A percentile compares a stretch with the other conserved stretches of the same genome.
These are phyloP conservation scores for Riparia riparia DNA, from an alignment of 2,113 vertebrate genomes.

Conservation along the genomic window DNA sequence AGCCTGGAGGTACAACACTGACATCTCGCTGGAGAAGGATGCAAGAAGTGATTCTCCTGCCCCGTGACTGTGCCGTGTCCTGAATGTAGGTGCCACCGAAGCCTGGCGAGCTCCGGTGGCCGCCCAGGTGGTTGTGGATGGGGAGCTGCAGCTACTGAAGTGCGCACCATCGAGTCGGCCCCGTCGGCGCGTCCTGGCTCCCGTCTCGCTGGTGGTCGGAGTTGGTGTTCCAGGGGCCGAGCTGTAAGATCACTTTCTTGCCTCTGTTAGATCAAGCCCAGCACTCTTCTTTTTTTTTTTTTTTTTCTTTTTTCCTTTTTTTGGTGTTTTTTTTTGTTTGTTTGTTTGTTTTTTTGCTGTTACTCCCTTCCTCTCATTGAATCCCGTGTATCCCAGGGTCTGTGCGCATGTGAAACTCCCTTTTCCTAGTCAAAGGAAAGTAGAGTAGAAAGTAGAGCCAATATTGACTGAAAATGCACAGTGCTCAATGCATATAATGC, in stretches of 20 bases:
- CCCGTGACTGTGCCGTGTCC: slow-evolving; percentile 22
- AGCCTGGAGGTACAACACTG: slow-evolving; percentile 11
- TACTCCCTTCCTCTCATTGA: slow-evolving; percentile 53
- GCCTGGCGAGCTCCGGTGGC: background rate
- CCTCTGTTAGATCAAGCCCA: slow-evolving; percentile 58
- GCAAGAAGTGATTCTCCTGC: slow-evolving; percentile 36
- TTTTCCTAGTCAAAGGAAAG: slow-evolving; percentile 61
- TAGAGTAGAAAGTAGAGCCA: slow-evolving; percentile 66
- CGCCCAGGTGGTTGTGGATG: slow-evolving; percentile 17
- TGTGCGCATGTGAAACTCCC: slow-evolving; percentile 69
- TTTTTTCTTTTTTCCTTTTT: background rate
- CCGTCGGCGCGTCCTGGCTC: slow-evolving; percentile 31
- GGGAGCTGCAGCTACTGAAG: slow-evolving; percentile 51
- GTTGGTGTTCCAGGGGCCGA: background rate
- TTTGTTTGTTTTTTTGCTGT: background rate
- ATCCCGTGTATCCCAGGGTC: slow-evolving; percentile 59
- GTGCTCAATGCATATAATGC: slow-evolving; percentile 69
- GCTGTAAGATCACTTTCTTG: slow-evolving; percentile 54
- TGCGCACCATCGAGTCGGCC: background rate
- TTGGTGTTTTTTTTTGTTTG: background rate
- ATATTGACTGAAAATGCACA: slow-evolving; percentile 69
- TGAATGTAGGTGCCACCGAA: slow-evolving; percentile 51
- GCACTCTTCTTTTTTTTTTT: background rate
- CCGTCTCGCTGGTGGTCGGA: background rate
- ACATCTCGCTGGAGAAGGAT: slow-evolving; percentile 16